Percentiles rank a stretch among this genome's conserved stretches.
Conservation (phyloP, 2,113 vertebrate genomes). For the Hystrix cristata region DNA sequence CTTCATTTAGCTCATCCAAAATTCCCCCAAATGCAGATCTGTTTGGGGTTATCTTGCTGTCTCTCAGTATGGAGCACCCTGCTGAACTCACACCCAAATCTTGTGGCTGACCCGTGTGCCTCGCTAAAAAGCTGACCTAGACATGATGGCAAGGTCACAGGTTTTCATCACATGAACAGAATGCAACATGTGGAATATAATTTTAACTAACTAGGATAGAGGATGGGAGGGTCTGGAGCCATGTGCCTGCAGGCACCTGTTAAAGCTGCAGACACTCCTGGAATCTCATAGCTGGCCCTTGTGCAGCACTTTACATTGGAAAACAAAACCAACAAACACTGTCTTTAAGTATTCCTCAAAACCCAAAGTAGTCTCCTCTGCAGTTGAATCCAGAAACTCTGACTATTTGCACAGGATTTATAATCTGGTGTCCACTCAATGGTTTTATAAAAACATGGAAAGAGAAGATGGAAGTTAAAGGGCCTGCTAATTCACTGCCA, state of each 20-base stretch:
- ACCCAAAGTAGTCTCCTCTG: background rate
- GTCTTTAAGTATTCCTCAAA: conserved; percentile 54
- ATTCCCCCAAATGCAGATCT: background rate
- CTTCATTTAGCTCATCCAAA: background rate
- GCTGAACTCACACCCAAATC: background rate
- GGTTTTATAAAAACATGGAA: conserved; percentile 56
- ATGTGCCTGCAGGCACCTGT: background rate
- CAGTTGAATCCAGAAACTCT: conserved; percentile 5
- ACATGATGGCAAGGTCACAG: rapidly evolving
- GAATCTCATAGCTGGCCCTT: background rate
- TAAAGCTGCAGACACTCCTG: rapidly evolving
- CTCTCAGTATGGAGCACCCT: background rate
- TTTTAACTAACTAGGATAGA: background rate
- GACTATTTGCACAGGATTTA: conserved; percentile 63
- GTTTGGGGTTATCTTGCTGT: background rate
- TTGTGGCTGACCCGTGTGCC: background rate
- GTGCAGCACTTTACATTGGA: background rate
- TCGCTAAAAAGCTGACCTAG: background rate
- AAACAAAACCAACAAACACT: background rate
- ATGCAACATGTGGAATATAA: rapidly evolving
- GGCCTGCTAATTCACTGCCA: conserved; percentile 1
- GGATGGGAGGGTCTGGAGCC: rapidly evolving
- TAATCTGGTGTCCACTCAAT: conserved; percentile 48
- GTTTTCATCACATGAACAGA: background rate
- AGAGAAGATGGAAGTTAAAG: conserved; percentile 14